Percentiles rank a stretch among this genome's conserved stretches.
These are phyloP conservation scores for Tachina fera DNA, from an alignment of 2,888 invertebrate species.

Conservation along the genomic window DNA sequence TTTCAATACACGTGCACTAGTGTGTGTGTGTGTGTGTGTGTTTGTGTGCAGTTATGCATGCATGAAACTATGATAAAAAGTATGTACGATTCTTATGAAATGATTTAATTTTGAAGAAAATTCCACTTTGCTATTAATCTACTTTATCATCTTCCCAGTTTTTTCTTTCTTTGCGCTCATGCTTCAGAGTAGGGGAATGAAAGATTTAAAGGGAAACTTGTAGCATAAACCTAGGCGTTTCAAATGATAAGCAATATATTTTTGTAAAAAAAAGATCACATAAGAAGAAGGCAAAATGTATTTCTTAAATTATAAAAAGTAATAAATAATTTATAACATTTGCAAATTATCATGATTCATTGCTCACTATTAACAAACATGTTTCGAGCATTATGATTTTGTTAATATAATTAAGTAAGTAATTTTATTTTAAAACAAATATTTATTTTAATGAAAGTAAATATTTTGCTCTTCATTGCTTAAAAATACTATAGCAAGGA, in stretches of 20 bases:
- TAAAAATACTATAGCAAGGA: conserved; percentile 2
- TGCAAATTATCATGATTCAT: too few relatives aligned
- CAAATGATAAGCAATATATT: too few relatives aligned
- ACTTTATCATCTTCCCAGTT: background rate
- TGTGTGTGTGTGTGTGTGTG: background rate
- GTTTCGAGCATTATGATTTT: background rate
- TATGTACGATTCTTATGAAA: conserved; percentile 13
- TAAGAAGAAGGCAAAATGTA: too few relatives aligned
- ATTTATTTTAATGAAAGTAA: background rate
- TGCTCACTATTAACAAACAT: too few relatives aligned
- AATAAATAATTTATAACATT: too few relatives aligned
- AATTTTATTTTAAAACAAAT: too few relatives aligned
- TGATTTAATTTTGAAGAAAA: conserved; percentile 52
- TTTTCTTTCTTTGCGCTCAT: background rate
- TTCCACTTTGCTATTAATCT: conserved; percentile 36
- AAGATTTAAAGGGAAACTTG: background rate
- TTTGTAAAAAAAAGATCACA: too few relatives aligned
- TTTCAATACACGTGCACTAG: background rate
- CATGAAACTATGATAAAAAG: conserved; percentile 12
- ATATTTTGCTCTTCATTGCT: conserved; percentile 34
- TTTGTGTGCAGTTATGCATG: background rate
- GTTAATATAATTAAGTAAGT: background rate
- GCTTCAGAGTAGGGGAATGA: background rate
- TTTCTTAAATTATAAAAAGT: too few relatives aligned
- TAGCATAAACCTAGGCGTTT: too few relatives aligned